Evolutionary conservation across 2,888 invertebrate species (phyloP).

Genomic region (Leptinotarsa peninsularis): DNA sequence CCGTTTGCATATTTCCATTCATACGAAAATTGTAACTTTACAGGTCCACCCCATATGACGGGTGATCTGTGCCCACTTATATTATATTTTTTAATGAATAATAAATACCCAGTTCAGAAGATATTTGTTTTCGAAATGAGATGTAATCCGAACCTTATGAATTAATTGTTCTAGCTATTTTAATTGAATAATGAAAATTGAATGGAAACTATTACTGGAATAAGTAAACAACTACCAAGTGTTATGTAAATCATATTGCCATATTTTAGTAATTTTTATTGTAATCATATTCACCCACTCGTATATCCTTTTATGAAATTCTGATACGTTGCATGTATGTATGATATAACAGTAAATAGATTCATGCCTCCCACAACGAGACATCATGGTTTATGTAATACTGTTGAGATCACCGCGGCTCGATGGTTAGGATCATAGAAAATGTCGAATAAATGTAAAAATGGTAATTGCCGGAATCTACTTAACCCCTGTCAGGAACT

Average conservation of each 20-base stretch:
- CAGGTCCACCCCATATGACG: no score
- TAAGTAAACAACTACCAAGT: neutral
- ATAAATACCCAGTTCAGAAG: no score
- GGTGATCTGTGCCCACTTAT: no score
- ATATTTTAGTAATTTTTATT: neutral
- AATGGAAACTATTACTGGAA: neutral
- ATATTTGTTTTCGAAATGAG: no score
- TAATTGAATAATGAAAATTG: neutral
- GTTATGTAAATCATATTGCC: neutral
- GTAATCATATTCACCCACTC: constrained; percentile 10
- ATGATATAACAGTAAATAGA: constrained; percentile 21
- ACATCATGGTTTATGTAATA: constrained; percentile 14
- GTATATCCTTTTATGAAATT: neutral
- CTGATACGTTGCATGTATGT: constrained; percentile 1
- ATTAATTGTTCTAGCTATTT: no score
- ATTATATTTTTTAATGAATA: no score
- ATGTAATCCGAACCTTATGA: no score
- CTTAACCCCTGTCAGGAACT: neutral
- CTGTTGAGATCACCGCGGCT: neutral
- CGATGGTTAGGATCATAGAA: neutral
- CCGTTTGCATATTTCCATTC: no score
- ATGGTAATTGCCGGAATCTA: neutral
- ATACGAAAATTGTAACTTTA: no score
- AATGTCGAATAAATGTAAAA: neutral
- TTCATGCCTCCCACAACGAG: constrained; percentile 19